Percentiles rank a stretch among this genome's conserved stretches.
phyloP scores from a whole-genome alignment of 2,797 vertebrate species.

The Nannoperca obscura region DNA sequence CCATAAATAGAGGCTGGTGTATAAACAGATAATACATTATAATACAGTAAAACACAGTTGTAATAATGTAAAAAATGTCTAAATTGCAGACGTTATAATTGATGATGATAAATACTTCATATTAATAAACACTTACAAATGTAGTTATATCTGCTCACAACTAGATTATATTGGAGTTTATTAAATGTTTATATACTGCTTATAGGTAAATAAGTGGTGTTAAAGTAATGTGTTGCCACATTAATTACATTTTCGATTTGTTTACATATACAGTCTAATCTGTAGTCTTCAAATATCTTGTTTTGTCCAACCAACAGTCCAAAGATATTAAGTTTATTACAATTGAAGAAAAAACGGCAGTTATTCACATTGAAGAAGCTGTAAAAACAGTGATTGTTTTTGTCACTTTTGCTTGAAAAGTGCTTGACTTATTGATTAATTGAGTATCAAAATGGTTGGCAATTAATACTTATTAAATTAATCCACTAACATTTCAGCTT shows the following conservation, averaged over 20 bases:
- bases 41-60: neutral
- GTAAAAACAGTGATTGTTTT: neutral
- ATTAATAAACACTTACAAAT: neutral
- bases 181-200: neutral
- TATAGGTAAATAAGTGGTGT: neutral
- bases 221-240: neutral
- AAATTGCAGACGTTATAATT: neutral
- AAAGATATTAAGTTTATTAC: neutral
- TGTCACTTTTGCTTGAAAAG: neutral
- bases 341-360: neutral
- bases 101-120: neutral
- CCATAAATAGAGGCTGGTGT: neutral
- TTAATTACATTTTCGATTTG: neutral
- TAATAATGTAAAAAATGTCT: neutral
- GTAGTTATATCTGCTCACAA: neutral
- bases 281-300: neutral
- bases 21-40: neutral
- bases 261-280: neutral
- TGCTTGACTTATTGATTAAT: neutral
- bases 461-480: neutral
- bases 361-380: neutral
- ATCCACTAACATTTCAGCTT: neutral
- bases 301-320: neutral
- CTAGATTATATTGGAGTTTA: neutral
- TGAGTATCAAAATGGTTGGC: neutral